phyloP scores from a whole-genome alignment of 2,797 vertebrate genomes.

The Pristis pectinata region DNA sequence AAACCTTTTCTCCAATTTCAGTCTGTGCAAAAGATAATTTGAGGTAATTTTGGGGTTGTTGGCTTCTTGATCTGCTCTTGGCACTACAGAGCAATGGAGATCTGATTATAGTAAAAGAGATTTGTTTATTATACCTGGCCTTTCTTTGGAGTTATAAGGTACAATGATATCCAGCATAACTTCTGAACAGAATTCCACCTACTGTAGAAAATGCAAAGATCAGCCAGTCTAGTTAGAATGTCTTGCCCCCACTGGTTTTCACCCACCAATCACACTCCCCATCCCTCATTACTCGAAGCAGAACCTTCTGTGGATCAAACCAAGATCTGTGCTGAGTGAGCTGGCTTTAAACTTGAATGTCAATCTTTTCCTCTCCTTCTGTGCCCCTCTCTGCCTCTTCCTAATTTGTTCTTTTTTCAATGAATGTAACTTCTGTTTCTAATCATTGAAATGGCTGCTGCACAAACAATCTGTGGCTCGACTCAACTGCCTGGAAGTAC shows the following conservation, averaged over 20 bases:
- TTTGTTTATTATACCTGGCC: background rate
- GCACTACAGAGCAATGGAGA: too few relatives aligned
- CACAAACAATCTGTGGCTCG: too few relatives aligned
- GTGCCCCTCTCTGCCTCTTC: too few relatives aligned
- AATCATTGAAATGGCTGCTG: background rate
- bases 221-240: background rate
- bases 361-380: background rate
- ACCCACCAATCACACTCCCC: too few relatives aligned
- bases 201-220: background rate
- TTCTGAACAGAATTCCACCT: background rate
- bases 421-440: background rate
- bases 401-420: background rate
- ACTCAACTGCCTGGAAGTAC: too few relatives aligned
- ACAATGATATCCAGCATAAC: background rate
- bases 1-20: background rate
- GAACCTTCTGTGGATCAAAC: background rate
- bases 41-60: background rate
- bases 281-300: background rate
- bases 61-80: background rate
- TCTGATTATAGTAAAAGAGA: background rate
- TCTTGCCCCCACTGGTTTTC: background rate
- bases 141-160: background rate
- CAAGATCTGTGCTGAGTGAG: background rate
- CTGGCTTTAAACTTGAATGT: background rate
- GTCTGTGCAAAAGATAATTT: background rate